Percentiles rank a stretch among this genome's conserved stretches.
Conservation (phyloP, 2,888 invertebrate genomes). For the Malthinus seriepunctatus region DNA sequence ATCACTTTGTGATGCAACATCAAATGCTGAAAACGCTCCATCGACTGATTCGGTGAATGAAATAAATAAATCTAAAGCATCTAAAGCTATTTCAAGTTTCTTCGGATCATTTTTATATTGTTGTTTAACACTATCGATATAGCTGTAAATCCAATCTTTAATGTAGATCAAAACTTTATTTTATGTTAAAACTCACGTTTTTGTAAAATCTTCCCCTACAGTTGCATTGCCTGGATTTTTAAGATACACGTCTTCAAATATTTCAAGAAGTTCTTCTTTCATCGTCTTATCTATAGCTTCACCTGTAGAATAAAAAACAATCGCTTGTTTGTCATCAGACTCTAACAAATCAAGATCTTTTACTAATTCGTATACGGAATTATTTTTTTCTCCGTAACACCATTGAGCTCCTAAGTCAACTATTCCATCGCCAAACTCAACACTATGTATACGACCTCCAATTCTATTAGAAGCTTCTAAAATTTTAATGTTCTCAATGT, state of each 20-base stretch:
- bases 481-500: constrained; percentile 55
- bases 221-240: constrained; percentile 34
- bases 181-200: constrained; percentile 36
- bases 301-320: constrained; percentile 43
- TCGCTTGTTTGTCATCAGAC: constrained; percentile 13
- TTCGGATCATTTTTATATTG: background rate
- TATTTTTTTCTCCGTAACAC: constrained; percentile 47
- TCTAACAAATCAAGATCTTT: constrained; percentile 44
- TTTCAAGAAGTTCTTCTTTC: constrained; percentile 38
- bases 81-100: background rate
- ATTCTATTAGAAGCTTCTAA: constrained; percentile 48
- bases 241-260: constrained; percentile 38
- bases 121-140: background rate
- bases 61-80: background rate
- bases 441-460: constrained; percentile 45
- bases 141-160: background rate
- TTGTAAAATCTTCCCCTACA: constrained; percentile 45
- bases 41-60: background rate
- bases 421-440: constrained; percentile 33
- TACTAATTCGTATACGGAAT: constrained; percentile 45
- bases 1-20: constrained; percentile 68
- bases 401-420: constrained; percentile 48
- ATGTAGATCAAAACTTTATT: background rate
- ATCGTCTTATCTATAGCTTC: constrained; percentile 37
- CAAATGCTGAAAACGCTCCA: constrained; percentile 66